These are phyloP conservation scores for Drosophila kurseongensis DNA, from an alignment of 1,140 invertebrate species.

Conservation along the genomic window DNA sequence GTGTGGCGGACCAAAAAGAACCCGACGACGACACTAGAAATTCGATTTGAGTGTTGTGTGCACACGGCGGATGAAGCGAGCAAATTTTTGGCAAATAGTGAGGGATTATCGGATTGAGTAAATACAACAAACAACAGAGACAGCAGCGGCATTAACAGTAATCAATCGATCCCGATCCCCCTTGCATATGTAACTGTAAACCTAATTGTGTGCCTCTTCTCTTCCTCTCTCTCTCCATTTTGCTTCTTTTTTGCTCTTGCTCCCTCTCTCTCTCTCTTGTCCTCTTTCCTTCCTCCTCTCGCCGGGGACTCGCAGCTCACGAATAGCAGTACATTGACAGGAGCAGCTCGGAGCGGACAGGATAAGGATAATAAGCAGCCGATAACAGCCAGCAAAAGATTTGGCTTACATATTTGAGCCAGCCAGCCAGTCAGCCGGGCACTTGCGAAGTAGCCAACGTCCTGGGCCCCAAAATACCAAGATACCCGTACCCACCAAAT, in stretches of 20 bases:
- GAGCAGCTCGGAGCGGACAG: constrained; percentile 33
- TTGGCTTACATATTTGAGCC: constrained; percentile 3
- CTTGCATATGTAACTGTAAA: constrained; percentile 68
- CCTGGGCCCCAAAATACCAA: constrained; percentile 11
- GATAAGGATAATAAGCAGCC: constrained; percentile 21
- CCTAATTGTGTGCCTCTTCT: constrained; percentile 66
- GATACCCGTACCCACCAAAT: constrained; percentile 3
- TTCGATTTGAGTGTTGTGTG: constrained; percentile 78
- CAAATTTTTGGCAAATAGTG: constrained; percentile 66
- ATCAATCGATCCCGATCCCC: constrained; percentile 44
- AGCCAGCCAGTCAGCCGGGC: constrained; percentile 15
- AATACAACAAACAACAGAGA: constrained; percentile 61
- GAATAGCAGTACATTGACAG: constrained; percentile 35
- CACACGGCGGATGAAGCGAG: constrained; percentile 59
- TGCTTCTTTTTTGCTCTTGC: constrained; percentile 32
- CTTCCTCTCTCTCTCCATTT: constrained; percentile 11
- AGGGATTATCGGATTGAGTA: constrained; percentile 68
- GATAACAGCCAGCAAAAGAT: constrained; percentile 21
- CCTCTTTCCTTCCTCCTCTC: constrained; percentile 18
- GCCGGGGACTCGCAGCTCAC: constrained; percentile 27
- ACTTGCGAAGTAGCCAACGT: constrained; percentile 24
- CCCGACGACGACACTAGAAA: constrained; percentile 73
- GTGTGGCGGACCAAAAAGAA: constrained; percentile 73
- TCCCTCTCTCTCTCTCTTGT: constrained; percentile 36
- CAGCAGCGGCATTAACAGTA: constrained; percentile 63